These are phyloP conservation scores for Tetragonisca angustula DNA, from an alignment of 2,888 invertebrate genomes.

Conservation along the genomic window DNA sequence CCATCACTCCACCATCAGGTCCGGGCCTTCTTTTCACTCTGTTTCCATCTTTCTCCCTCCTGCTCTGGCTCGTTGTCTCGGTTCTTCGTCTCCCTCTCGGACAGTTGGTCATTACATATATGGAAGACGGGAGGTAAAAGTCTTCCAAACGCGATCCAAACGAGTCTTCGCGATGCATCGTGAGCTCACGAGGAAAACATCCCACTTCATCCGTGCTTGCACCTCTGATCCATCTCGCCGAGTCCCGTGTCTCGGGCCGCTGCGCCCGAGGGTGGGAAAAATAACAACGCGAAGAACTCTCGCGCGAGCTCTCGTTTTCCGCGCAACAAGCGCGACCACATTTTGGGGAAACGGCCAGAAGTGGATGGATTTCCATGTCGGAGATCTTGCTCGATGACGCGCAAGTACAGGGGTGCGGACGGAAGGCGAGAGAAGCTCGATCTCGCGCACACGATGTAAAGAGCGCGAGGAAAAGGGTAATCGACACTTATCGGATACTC, in stretches of 20 bases:
- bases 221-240: conserved; percentile 33
- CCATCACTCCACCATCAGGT: conserved; percentile 25
- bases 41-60: conserved; percentile 9
- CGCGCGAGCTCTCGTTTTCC: conserved; percentile 38
- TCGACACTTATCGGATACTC: conserved; percentile 61
- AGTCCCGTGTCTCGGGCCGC: conserved; percentile 9
- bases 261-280: conserved; percentile 42
- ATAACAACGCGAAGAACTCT: conserved; percentile 27
- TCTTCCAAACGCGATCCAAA: conserved; percentile 72
- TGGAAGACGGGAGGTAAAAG: conserved; percentile 76
- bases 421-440: neutral
- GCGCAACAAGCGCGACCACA: neutral
- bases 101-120: conserved; percentile 78
- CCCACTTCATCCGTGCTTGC: conserved; percentile 42
- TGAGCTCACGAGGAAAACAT: conserved; percentile 71
- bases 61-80: conserved; percentile 20
- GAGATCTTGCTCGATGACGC: neutral
- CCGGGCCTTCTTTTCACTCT: conserved; percentile 20
- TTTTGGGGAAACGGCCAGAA: conserved; percentile 8
- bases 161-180: conserved; percentile 67
- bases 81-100: conserved; percentile 38
- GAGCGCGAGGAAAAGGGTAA: conserved; percentile 27
- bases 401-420: neutral
- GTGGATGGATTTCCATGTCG: neutral
- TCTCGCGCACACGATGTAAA: conserved; percentile 18